These are phyloP conservation scores for Pantherophis vulpinus DNA, from an alignment of 2,797 vertebrate species.

Conservation along the genomic window DNA sequence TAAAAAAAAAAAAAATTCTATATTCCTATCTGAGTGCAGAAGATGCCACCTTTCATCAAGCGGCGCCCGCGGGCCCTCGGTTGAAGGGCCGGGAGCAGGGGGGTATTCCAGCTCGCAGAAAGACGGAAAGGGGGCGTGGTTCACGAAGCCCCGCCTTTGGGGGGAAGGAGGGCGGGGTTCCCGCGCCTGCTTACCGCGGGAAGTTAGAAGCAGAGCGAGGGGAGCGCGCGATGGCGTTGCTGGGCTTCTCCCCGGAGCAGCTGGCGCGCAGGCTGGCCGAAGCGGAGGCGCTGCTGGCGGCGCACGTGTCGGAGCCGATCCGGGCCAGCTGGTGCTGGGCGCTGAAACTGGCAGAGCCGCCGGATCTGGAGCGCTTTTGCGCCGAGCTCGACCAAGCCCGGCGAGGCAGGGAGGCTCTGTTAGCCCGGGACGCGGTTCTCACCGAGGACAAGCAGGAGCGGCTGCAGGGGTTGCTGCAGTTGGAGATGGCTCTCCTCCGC, in stretches of 20 bases:
- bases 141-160: background rate
- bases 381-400: background rate
- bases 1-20: too few relatives aligned
- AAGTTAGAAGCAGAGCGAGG: too few relatives aligned
- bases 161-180: too few relatives aligned
- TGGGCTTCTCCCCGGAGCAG: background rate
- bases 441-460: background rate
- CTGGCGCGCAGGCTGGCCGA: background rate
- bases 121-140: too few relatives aligned
- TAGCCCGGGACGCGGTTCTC: background rate
- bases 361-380: background rate
- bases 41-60: background rate
- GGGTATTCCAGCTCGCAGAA: too few relatives aligned
- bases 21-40: too few relatives aligned
- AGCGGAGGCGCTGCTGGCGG: background rate
- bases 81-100: too few relatives aligned
- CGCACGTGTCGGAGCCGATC: background rate
- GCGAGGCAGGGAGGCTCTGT: background rate
- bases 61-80: too few relatives aligned
- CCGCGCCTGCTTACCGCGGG: too few relatives aligned
- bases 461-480: background rate
- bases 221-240: accelerated
- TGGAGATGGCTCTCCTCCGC: background rate
- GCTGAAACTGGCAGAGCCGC: background rate
- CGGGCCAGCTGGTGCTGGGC: background rate